Conservation (phyloP, 2,888 invertebrate species). For the Eledona agricola region DNA sequence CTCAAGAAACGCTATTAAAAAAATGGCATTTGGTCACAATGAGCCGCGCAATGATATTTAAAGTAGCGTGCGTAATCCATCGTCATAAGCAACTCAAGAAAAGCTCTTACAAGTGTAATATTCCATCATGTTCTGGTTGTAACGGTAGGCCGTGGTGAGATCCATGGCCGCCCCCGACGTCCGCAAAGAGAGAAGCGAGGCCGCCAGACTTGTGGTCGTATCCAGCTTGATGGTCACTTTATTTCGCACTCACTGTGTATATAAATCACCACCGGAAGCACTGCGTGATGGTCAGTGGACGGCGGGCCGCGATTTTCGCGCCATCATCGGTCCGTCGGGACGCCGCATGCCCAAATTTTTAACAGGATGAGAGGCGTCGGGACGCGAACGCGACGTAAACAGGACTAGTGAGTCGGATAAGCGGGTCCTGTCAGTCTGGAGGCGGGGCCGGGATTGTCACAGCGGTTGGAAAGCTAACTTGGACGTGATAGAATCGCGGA, state of each 20-base stretch:
- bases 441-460: constrained; percentile 62
- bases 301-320: too few species aligned
- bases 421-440: constrained; percentile 56
- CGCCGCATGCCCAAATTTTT: too few species aligned
- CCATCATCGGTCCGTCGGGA: too few species aligned
- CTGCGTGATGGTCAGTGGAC: too few species aligned
- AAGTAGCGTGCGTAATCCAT: not conserved
- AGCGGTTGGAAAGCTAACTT: constrained; percentile 62
- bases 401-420: constrained; percentile 61
- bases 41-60: constrained; percentile 4
- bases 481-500: constrained; percentile 53
- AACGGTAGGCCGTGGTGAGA: constrained; percentile 92
- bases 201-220: constrained; percentile 70
- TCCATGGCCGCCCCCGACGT: constrained; percentile 82
- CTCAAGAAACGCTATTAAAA: too few species aligned
- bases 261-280: constrained; percentile 15
- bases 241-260: constrained; percentile 37
- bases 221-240: constrained; percentile 67
- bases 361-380: constrained; percentile 52
- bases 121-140: constrained; percentile 99
- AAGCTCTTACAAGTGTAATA: constrained; percentile 91
- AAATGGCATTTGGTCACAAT: too few species aligned
- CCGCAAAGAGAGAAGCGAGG: constrained; percentile 72
- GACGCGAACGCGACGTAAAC: constrained; percentile 57
- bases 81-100: not conserved